Base-by-base conservation (phyloP, 1,140 invertebrate genomes). In the Zeugodacus cucurbitae region DNA sequence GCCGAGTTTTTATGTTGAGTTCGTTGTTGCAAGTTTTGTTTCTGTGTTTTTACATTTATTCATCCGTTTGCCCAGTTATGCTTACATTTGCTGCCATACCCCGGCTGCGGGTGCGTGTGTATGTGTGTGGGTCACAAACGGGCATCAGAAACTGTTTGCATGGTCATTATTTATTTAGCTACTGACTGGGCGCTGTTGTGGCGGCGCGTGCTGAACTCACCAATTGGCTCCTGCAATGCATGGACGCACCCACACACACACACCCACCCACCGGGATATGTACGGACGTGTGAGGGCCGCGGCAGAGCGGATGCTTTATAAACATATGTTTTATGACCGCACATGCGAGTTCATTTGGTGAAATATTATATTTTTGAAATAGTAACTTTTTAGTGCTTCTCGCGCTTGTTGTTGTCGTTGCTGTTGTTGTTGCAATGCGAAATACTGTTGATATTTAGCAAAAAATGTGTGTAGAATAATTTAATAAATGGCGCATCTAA, bases 141-240 rank as follows among this genome's bases (percentile, higher is more conserved):
- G 70, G 41, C 74, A 82, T 82, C 74, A 82, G 48, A 82, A 82
- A 82, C n/a, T 82, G 74, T 82, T 82, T 82, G 74, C 41, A 82
- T 29, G 41, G 41, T 82, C 74, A 48, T 48, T 82, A 82, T 82
- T 82, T 82, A 82, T 82, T 82, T 82, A 82, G 74, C 41, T 82
- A 82, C 74, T 82, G 74, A 41, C 29, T 48, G 41, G 8, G 74
- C 74, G 74, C 41, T 48, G n/a, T 82, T 82, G 41, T 82, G 41
- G 41, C 41, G 41, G 74, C 41, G 74, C 37, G 41, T 22, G 74
- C 41, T 82, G 26, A 82, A 82, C 29, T 82, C 41, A 82, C 41
- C 74, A 82, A 82, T 82, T 82, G 14, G 34, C 70, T 22, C 34
- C 70, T 34, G 14, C 37, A 74, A 74, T 41, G 37, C 37, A 74